Evolutionary conservation across 2,888 invertebrate genomes (phyloP).

Genomic region (Nesidiocoris tenuis): DNA sequence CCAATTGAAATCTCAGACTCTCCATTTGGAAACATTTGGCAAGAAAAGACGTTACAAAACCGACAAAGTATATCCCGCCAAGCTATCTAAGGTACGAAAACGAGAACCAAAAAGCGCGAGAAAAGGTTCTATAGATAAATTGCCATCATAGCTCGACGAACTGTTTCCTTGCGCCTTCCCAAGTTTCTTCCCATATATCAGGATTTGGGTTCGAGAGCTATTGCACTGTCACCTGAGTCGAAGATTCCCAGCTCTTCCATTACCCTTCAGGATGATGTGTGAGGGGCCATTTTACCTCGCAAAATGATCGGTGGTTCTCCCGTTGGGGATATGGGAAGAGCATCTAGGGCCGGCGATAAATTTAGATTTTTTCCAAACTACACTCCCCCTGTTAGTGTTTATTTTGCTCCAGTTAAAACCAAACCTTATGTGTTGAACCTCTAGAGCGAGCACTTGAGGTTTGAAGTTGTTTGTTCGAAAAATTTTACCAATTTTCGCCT

Average conservation of each 20-base stretch:
- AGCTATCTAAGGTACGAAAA: neutral
- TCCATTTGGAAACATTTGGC: neutral
- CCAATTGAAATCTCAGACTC: neutral
- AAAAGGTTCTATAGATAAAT: slow-evolving; percentile 1
- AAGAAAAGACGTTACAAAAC: neutral
- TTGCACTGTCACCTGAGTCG: slow-evolving; percentile 28
- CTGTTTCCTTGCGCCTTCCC: slow-evolving; percentile 13
- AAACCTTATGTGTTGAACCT: no score
- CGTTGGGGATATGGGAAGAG: neutral
- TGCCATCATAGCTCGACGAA: slow-evolving; percentile 10
- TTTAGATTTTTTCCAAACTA: neutral
- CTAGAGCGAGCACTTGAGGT: no score
- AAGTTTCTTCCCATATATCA: slow-evolving; percentile 16
- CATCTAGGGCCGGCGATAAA: neutral
- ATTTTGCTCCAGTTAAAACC: no score
- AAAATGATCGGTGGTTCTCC: slow-evolving; percentile 26
- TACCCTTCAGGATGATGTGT: slow-evolving; percentile 11
- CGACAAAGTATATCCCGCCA: neutral
- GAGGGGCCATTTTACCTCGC: slow-evolving; percentile 12
- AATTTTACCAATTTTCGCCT: no score
- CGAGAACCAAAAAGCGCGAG: neutral
- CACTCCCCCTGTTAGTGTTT: no score
- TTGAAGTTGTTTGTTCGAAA: no score
- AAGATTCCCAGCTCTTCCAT: slow-evolving; percentile 14
- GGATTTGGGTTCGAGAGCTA: slow-evolving; percentile 30